Evolutionary conservation across 23 tunicate genomes (phyloP), one percentile per base, ranked within the genome.

Genomic region (Phallusia fumigata): DNA sequence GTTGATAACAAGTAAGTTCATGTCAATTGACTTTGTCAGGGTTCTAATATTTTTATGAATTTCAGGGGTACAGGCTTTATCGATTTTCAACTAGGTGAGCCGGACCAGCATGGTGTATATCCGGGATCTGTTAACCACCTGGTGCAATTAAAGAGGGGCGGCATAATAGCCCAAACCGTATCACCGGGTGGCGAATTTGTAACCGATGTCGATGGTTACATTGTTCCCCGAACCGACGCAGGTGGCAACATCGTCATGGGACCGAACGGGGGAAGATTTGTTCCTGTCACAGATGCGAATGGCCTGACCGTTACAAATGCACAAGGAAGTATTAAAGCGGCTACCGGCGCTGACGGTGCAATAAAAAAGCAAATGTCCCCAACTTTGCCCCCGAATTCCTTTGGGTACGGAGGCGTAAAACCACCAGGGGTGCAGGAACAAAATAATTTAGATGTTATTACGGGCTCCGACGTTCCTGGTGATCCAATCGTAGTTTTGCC

Each of bases 61-160:
- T n/a, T n/a, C 69, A 58, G 69, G 16, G 69, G 69, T 58, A 21
- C 69, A 58, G 28, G 69, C 11, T 58, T 58, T 58, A 58, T 58
- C 1, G 69, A 58, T 58, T 58, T 58, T 58, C 69, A 58, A 58
- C 69, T 58, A 1, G 69, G 69, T 58, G 69, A 58, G 28, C 69
- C 69, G 3, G 16, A 58, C 28, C 69, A 58, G 28, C 11, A 58
- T 13, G 69, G 69, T 24, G 28, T 58, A 22, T 58, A 58, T 16
- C 69, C 69, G 26, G 69, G 69, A 58, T 58, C 69, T 24, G 69
- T 58, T 5, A 58, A 58, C 16, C 69, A 58, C 13, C 69, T 58
- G 5, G 28, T 58, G 28, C 69, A 58, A 16, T 3, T 13, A 21
- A 8, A 13, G 16, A 16, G 13, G 69, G 69, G 69, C 5, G 69